Conservation (phyloP, 2,888 invertebrate species). For the Temnothorax ravouxi region DNA sequence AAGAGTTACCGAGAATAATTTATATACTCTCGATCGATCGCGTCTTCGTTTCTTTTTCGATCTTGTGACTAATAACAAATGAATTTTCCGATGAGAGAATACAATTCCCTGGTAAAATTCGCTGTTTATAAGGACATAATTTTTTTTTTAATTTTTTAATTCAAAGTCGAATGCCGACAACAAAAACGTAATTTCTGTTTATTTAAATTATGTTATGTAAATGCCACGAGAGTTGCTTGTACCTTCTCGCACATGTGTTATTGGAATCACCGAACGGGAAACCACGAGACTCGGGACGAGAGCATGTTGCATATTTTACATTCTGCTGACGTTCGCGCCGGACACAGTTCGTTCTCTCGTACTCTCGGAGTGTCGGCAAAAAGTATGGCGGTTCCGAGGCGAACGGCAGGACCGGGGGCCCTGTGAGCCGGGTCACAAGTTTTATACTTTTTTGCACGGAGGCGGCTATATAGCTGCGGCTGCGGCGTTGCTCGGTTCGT, state of each 20-base stretch:
- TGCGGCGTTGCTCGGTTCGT: slow-evolving; percentile 66
- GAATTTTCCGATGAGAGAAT: neutral
- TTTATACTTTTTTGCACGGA: slow-evolving; percentile 77
- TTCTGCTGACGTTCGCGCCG: slow-evolving; percentile 82
- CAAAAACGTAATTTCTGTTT: neutral
- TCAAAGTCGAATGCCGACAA: neutral
- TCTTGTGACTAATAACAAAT: neutral
- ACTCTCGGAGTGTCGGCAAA: slow-evolving; percentile 80
- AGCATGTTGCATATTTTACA: slow-evolving; percentile 84
- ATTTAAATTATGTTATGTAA: slow-evolving; percentile 12
- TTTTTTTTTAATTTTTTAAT: neutral
- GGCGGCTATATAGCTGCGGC: slow-evolving; percentile 61
- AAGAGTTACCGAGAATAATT: neutral
- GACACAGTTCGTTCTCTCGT: slow-evolving; percentile 76
- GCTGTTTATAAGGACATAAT: neutral
- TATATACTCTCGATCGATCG: neutral
- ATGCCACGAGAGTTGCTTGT: neutral
- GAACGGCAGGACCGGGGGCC: slow-evolving; percentile 76
- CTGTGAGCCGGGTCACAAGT: slow-evolving; percentile 80
- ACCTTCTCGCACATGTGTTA: neutral
- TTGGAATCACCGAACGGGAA: neutral
- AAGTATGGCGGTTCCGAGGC: slow-evolving; percentile 80
- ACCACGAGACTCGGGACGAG: slow-evolving; percentile 26
- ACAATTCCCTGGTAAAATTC: neutral
- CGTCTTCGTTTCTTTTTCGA: neutral